These are phyloP conservation scores for Triops longicaudatus DNA, from an alignment of 1,140 invertebrate species.

Conservation along the genomic window DNA sequence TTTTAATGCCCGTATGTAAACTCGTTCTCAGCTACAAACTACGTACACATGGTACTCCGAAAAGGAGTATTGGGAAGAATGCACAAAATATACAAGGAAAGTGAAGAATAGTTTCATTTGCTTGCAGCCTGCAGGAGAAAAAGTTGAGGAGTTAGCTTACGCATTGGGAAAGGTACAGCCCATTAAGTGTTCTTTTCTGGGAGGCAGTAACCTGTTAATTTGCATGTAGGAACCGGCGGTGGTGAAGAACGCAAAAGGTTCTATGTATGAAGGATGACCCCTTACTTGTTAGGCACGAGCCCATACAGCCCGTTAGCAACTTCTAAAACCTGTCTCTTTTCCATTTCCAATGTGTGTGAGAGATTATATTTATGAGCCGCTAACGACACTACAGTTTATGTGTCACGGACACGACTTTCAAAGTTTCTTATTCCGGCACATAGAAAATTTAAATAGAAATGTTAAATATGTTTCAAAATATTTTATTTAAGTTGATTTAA, in stretches of 20 bases:
- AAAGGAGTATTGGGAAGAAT: too few relatives aligned
- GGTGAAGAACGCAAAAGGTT: background rate
- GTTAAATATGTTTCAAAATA: too few relatives aligned
- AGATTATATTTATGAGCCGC: background rate
- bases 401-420: background rate
- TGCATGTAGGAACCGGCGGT: background rate
- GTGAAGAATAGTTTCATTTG: too few relatives aligned
- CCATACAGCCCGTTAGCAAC: background rate
- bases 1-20: background rate
- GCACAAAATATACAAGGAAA: too few relatives aligned
- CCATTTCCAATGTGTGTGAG: background rate
- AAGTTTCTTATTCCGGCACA: background rate
- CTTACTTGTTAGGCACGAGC: background rate
- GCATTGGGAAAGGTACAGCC: too few relatives aligned
- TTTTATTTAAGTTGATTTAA: too few relatives aligned
- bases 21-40: background rate
- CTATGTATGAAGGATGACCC: background rate
- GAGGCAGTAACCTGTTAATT: background rate
- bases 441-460: too few relatives aligned
- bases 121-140: too few relatives aligned
- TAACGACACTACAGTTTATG: background rate
- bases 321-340: background rate
- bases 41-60: background rate
- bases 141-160: too few relatives aligned
- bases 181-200: too few relatives aligned